phyloP scores from a whole-genome alignment of 37 sponge, comb jelly and placozoan species.

The Dysidea cf. avara region DNA sequence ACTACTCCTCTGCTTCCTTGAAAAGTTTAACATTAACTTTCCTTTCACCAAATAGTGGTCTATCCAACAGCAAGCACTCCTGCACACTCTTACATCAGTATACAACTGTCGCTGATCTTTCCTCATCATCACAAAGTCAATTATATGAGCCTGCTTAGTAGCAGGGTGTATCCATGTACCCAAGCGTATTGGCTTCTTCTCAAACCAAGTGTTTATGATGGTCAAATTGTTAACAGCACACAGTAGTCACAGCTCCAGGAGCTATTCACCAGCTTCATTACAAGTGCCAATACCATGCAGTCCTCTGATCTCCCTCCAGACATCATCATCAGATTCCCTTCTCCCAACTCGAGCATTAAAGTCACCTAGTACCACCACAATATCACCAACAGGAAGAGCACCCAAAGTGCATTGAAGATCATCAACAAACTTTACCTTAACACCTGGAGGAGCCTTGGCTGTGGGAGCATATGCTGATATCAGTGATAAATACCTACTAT shows the following conservation, averaged over 20 bases:
- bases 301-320: slow-evolving; percentile 2
- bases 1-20: neutral
- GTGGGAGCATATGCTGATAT: slow-evolving; percentile 45
- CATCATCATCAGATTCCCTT: too few relatives aligned
- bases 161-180: slow-evolving; percentile 44
- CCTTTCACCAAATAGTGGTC: too few relatives aligned
- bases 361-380: too few relatives aligned
- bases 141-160: slow-evolving; percentile 11
- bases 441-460: slow-evolving; percentile 33
- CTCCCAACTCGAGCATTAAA: too few relatives aligned
- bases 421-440: slow-evolving; percentile 15
- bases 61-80: too few relatives aligned
- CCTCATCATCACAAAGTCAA: too few relatives aligned
- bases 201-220: too few relatives aligned
- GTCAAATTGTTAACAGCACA: slow-evolving; percentile 38
- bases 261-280: too few relatives aligned
- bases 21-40: slow-evolving; percentile 18
- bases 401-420: slow-evolving; percentile 14
- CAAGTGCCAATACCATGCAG: too few relatives aligned
- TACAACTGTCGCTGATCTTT: too few relatives aligned
- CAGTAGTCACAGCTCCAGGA: slow-evolving; percentile 29
- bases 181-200: slow-evolving; percentile 23
- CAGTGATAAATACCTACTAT: too few relatives aligned
- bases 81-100: too few relatives aligned
- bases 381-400: slow-evolving; percentile 14